phyloP scores from a whole-genome alignment of 1,140 invertebrate species.

The Eupristina koningsbergeri region DNA sequence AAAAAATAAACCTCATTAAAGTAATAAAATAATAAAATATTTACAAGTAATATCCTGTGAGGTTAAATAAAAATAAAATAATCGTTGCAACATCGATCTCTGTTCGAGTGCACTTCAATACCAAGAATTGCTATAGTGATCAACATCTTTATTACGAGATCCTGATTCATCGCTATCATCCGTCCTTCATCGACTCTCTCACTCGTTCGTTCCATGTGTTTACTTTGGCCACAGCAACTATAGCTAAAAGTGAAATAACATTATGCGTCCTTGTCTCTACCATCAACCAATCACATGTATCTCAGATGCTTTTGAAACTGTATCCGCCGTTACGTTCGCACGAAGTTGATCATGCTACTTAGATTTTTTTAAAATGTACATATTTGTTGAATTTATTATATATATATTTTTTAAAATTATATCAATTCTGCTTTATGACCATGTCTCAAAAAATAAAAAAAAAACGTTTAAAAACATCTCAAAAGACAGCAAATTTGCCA shows the following conservation, averaged over 20 bases:
- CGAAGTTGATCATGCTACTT: neutral
- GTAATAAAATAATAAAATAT: too few species aligned
- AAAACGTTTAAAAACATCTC: constrained; percentile 16
- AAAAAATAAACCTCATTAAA: too few species aligned
- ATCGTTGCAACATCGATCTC: neutral
- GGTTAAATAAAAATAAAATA: neutral
- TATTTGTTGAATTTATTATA: neutral
- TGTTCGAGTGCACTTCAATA: neutral
- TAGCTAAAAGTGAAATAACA: neutral
- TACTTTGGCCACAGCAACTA: neutral
- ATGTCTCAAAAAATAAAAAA: constrained; percentile 41
- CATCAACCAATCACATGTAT: neutral
- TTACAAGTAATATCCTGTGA: neutral
- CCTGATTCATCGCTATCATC: neutral
- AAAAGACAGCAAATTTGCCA: neutral
- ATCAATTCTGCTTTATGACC: neutral
- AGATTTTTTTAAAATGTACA: constrained; percentile 22
- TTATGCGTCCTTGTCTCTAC: neutral
- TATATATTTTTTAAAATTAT: constrained; percentile 1
- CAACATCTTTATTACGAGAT: neutral
- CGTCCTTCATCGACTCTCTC: too few species aligned
- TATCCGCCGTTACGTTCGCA: neutral
- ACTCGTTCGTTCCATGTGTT: too few species aligned
- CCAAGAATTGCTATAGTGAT: neutral
- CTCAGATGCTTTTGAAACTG: constrained; percentile 20